Conservation (phyloP, 1,140 invertebrate genomes). For the Tetragonula clypearis region DNA sequence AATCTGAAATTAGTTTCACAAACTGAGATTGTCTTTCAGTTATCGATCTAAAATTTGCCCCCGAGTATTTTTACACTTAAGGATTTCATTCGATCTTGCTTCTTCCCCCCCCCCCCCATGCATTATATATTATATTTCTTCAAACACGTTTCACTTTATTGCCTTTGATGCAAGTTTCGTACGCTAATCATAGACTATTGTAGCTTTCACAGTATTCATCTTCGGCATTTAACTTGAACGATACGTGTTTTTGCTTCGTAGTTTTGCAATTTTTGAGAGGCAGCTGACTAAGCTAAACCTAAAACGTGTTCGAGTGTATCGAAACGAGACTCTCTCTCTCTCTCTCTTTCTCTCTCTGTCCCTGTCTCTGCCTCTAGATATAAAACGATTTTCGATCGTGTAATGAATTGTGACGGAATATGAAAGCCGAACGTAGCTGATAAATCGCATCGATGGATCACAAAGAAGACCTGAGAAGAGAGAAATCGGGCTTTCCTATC, state of each 20-base stretch:
- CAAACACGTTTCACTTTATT: not conserved
- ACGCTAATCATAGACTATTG: not conserved
- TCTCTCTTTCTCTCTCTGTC: not conserved
- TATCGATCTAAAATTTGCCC: not conserved
- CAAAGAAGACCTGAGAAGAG: not conserved
- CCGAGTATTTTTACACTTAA: not conserved
- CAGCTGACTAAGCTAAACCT: not conserved
- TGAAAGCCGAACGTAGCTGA: constrained; percentile 17
- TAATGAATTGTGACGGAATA: constrained; percentile 39
- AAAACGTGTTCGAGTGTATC: not conserved
- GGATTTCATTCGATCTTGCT: too few relatives aligned
- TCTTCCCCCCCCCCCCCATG: not conserved
- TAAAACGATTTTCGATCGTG: constrained; percentile 14
- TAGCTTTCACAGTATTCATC: not conserved
- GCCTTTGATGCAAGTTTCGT: not conserved
- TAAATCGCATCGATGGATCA: constrained; percentile 17
- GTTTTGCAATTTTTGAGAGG: not conserved
- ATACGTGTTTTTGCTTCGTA: too few relatives aligned
- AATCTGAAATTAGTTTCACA: too few relatives aligned
- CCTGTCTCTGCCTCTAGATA: not conserved
- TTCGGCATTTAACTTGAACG: not conserved
- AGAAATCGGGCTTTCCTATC: not conserved
- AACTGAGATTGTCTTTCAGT: too few relatives aligned
- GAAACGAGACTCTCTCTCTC: not conserved
- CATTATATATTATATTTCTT: not conserved